Conservation (phyloP, 2,797 vertebrate genomes). For the Semaprochilodus insignis region DNA sequence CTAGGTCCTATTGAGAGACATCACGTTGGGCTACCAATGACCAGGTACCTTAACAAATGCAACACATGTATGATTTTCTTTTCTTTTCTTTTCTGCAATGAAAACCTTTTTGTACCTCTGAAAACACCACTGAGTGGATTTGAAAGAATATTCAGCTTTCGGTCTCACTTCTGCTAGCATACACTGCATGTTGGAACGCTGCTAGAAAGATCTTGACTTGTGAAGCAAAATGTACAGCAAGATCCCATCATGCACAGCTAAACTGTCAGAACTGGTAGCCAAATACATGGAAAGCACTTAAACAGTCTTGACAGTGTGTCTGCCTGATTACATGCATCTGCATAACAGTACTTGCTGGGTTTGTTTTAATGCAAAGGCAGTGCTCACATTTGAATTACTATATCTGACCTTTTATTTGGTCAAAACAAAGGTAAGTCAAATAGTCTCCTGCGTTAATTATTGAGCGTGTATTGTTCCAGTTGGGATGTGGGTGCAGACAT, state of each 20-base stretch:
- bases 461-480: conserved; percentile 60
- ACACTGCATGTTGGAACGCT: not conserved
- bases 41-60: conserved; percentile 58
- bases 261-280: not conserved
- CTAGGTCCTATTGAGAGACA: conserved; percentile 75
- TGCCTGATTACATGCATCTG: not conserved
- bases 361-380: conserved; percentile 26
- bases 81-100: not conserved
- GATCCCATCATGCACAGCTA: not conserved
- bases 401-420: not conserved
- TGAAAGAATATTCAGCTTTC: not conserved
- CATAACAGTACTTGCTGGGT: not conserved
- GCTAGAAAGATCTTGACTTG: not conserved
- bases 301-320: not conserved
- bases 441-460: conserved; percentile 67
- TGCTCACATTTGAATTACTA: conserved; percentile 7
- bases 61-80: conserved; percentile 15
- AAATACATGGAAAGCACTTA: not conserved
- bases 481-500: conserved; percentile 52
- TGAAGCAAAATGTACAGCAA: not conserved
- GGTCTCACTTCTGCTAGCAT: not conserved
- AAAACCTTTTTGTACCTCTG: not conserved
- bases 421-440: conserved; percentile 38
- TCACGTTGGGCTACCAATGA: conserved; percentile 64
- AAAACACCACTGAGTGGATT: not conserved